Evolutionary conservation across 2,888 invertebrate genomes (phyloP).

Genomic region (Phragmatobia fuliginosa): DNA sequence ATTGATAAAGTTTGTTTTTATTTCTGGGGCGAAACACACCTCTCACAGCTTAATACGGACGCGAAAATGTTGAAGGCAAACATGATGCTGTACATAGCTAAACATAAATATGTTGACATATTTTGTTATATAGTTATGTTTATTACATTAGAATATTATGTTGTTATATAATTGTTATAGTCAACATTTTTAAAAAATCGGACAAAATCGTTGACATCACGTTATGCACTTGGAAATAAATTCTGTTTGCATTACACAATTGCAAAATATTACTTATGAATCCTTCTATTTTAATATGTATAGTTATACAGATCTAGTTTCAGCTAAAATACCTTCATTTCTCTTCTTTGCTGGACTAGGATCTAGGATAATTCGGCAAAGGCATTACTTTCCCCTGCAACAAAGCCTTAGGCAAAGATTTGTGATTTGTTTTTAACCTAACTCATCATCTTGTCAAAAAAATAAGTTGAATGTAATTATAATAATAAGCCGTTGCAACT

Average conservation of each 20-base stretch:
- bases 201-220: not conserved
- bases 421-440: not conserved
- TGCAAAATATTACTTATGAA: not conserved
- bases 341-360: not conserved
- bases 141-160: slow-evolving; percentile 1
- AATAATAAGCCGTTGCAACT: not conserved
- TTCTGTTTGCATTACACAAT: not conserved
- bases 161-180: not conserved
- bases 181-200: not conserved
- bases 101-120: slow-evolving; percentile 10
- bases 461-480: not conserved
- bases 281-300: not conserved
- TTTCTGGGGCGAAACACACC: slow-evolving; percentile 28
- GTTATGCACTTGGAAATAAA: not conserved
- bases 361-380: too few relatives aligned
- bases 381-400: not conserved
- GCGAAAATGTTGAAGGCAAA: slow-evolving; percentile 38
- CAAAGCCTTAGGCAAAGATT: not conserved
- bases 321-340: too few relatives aligned
- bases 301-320: not conserved
- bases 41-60: slow-evolving; percentile 21
- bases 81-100: slow-evolving; percentile 5
- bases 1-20: slow-evolving; percentile 39
- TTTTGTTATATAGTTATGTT: slow-evolving; percentile 10
- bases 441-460: not conserved